These are phyloP conservation scores for Notocelia uddmanniana DNA, from an alignment of 2,888 invertebrate genomes.

Conservation along the genomic window DNA sequence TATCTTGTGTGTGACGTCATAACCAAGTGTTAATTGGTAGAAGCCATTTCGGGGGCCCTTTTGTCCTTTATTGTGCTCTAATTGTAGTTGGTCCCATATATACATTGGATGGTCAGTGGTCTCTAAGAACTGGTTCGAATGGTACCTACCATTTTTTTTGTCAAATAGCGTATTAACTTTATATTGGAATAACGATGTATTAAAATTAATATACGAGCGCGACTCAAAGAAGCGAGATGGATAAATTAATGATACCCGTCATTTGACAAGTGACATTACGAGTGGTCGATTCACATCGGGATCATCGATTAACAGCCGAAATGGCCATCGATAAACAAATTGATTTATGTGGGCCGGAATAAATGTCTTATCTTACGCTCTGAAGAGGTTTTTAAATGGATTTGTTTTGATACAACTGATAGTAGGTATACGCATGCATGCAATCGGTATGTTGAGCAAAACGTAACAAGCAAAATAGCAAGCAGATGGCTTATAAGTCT, in stretches of 20 bases:
- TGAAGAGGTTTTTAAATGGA: constrained; percentile 35
- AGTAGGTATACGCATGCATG: background rate
- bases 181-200: constrained; percentile 23
- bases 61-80: too few species aligned
- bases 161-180: too few species aligned
- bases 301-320: constrained; percentile 64
- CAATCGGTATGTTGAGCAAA: too few species aligned
- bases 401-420: constrained; percentile 21
- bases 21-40: too few species aligned
- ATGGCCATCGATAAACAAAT: constrained; percentile 60
- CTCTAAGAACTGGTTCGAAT: too few species aligned
- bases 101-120: too few species aligned
- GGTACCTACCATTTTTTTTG: too few species aligned
- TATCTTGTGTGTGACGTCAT: too few species aligned
- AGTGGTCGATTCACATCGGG: constrained; percentile 53
- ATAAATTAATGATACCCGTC: constrained; percentile 68
- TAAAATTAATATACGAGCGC: constrained; percentile 10
- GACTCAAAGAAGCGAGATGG: constrained; percentile 14
- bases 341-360: constrained; percentile 59
- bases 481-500: too few species aligned
- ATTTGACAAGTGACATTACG: constrained; percentile 71
- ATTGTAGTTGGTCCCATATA: too few species aligned
- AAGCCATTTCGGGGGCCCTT: too few species aligned
- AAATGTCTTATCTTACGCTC: constrained; percentile 35
- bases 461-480: too few species aligned